These are phyloP conservation scores for Daboia siamensis DNA, from an alignment of 2,113 vertebrate species.

Conservation along the genomic window DNA sequence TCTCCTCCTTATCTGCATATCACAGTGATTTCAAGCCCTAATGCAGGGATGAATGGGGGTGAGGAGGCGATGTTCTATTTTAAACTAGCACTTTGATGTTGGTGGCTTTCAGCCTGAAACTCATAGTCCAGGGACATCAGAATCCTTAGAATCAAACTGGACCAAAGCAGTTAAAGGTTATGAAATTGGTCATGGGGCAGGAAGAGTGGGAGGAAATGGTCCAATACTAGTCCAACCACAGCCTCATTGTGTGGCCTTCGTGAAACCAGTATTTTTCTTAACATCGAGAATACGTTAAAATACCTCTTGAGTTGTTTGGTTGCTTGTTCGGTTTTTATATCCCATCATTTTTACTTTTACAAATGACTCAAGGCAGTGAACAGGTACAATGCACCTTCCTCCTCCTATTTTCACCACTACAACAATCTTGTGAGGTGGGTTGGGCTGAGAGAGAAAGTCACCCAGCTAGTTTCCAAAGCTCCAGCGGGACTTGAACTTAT, in stretches of 20 bases:
- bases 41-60: not conserved
- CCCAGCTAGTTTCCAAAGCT: not conserved
- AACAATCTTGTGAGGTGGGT: not conserved
- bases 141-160: not conserved
- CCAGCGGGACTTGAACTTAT: not conserved
- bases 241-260: not conserved
- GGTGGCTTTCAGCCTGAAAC: not conserved
- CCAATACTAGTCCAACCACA: not conserved
- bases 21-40: not conserved
- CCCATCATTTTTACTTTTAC: not conserved
- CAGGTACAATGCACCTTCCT: not conserved
- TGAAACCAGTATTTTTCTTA: not conserved
- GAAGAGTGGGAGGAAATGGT: not conserved
- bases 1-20: not conserved
- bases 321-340: not conserved
- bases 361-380: not conserved
- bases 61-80: not conserved
- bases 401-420: not conserved
- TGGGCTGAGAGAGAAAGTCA: not conserved
- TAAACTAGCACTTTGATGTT: not conserved
- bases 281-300: not conserved
- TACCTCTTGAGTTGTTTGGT: not conserved
- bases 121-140: not conserved
- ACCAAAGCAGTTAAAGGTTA: not conserved
- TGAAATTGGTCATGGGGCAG: not conserved